Evolutionary conservation across 2,113 vertebrate species (phyloP), one percentile per base, ranked within the genome.

Genomic region (Callocephalon fimbriatum): DNA sequence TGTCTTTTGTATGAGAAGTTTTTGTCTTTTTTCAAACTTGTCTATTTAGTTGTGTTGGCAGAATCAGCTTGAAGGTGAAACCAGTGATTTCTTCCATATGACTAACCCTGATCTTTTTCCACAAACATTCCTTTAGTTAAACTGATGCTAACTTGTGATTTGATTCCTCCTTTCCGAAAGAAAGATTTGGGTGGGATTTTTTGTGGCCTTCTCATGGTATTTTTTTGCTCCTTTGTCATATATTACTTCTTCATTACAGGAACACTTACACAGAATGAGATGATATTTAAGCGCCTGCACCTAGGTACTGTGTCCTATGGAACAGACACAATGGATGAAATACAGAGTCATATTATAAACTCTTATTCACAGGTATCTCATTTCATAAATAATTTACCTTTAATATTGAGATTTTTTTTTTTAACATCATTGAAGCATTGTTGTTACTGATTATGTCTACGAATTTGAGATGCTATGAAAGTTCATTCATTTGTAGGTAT

Each of bases 321-420:
- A 80, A 98, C 98, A 9, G 99, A 99, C 97, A 99, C 99, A 21
- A 99, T 99, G 99, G 99, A 99, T 65, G 99, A 99, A 98, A 99
- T 99, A 77, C 99, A 99, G 97, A 99, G 91, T 97, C 99, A 99
- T 89, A 98, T 99, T 47, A 59, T 98, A 56, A 97, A 97, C 84
- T 98, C 99, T 2, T 99, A 99, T 12, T 95, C 98, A 68, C 99
- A 99, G 99, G 99, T 99, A 96, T 94, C 73, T 86, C 11, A 16
- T 91, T 87, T 93, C 29, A 51, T 68, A 38, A 62, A 61, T 90
- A 40, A 61, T 67, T 95, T 90, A 58, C 31, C 48, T 86, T 84
- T 78, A 10, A 5, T 66, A 51, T 10, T 25, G 15, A 5, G 7
- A 6, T 15, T 15, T 51, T 50, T 25, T 12, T 20, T 61, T 31